A percentile compares a stretch with the other conserved stretches of the same genome.
These are phyloP conservation scores for Fundulus diaphanus DNA, from an alignment of 2,797 vertebrate genomes.

Conservation along the genomic window DNA sequence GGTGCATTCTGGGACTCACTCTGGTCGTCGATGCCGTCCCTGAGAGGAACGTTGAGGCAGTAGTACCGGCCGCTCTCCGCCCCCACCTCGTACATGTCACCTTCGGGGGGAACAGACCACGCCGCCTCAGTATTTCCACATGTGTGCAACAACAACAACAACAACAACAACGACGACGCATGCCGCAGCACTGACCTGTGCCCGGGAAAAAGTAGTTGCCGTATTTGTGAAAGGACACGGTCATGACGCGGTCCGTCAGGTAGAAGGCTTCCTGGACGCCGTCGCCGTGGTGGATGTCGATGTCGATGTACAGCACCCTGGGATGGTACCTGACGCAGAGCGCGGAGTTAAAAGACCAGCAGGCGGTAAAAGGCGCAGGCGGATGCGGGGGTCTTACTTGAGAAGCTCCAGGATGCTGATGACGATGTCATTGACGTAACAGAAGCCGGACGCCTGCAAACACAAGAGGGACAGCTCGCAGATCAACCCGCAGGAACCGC, in stretches of 20 bases:
- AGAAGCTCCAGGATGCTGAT: slow-evolving; percentile 97
- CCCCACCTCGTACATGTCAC: slow-evolving; percentile 99
- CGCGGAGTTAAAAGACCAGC: neutral
- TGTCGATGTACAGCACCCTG: slow-evolving; percentile 97
- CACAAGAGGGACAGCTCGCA: slow-evolving; percentile 7
- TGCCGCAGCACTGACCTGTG: slow-evolving; percentile 82
- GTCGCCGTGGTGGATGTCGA: slow-evolving; percentile 97
- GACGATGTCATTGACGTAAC: slow-evolving; percentile 98
- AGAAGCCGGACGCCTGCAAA: slow-evolving; percentile 94
- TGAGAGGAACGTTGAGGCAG: slow-evolving; percentile 94
- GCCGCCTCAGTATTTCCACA: neutral
- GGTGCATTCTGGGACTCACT: slow-evolving; percentile 80
- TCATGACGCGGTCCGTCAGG: slow-evolving; percentile 97
- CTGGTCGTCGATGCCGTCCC: slow-evolving; percentile 98
- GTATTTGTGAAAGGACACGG: slow-evolving; percentile 98
- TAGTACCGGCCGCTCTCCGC: slow-evolving; percentile 98
- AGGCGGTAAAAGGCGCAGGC: too few species aligned
- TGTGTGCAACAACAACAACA: neutral
- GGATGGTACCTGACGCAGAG: slow-evolving; percentile 88
- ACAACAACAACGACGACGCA: neutral
- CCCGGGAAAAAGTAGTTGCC: slow-evolving; percentile 99
- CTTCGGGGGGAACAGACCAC: slow-evolving; percentile 68
- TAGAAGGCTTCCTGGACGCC: slow-evolving; percentile 99
- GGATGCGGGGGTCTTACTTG: slow-evolving; percentile 85
- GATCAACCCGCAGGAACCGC: neutral